These are phyloP conservation scores for Engraulis encrasicolus DNA, from an alignment of 2,113 vertebrate genomes.

Conservation along the genomic window DNA sequence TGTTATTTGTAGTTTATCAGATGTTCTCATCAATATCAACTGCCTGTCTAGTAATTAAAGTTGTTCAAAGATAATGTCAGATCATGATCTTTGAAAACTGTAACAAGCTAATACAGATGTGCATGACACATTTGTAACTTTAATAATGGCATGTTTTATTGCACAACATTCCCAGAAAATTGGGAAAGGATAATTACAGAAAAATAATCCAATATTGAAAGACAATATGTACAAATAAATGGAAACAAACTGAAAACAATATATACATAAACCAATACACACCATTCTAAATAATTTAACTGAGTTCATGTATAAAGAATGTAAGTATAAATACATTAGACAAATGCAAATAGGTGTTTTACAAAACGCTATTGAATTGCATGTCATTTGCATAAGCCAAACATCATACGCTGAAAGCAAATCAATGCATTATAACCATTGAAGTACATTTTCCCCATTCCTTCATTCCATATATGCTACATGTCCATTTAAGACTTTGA, in stretches of 20 bases:
- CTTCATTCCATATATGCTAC: constrained; percentile 49
- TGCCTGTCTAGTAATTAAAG: too few relatives aligned
- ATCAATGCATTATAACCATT: constrained; percentile 54
- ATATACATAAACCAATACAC: constrained; percentile 85
- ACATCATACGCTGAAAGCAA: constrained; percentile 55
- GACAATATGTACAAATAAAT: constrained; percentile 91
- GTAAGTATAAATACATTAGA: constrained; percentile 62
- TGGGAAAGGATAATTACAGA: constrained; percentile 88
- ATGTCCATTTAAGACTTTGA: constrained; percentile 72
- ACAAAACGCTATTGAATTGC: constrained; percentile 56
- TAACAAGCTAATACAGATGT: neutral
- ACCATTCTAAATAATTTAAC: constrained; percentile 91
- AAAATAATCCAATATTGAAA: constrained; percentile 81
- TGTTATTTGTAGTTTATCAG: too few relatives aligned
- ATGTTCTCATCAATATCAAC: too few relatives aligned
- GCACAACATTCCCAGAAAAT: constrained; percentile 99
- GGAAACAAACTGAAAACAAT: constrained; percentile 74
- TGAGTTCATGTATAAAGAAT: constrained; percentile 64
- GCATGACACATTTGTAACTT: constrained; percentile 26
- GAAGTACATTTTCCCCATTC: constrained; percentile 56
- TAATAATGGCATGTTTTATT: constrained; percentile 88
- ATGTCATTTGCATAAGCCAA: constrained; percentile 57
- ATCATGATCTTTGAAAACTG: neutral
- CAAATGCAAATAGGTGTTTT: constrained; percentile 53
- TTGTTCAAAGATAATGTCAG: too few relatives aligned